phyloP scores from a whole-genome alignment of 1,140 invertebrate genomes.

The Aphis gossypii region DNA sequence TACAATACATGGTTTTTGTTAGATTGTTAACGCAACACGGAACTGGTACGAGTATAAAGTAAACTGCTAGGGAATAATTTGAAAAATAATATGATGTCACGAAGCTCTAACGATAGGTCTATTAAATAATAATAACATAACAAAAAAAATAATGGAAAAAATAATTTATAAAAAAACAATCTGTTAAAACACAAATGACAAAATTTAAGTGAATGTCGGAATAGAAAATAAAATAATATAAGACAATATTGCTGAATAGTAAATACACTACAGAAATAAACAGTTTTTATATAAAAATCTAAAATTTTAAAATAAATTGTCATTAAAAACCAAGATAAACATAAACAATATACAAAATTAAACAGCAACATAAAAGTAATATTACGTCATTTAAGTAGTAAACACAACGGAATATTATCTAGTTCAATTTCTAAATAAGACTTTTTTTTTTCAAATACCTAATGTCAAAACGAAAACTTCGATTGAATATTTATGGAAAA shows the following conservation, averaged over 20 bases:
- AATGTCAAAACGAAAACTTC: neutral
- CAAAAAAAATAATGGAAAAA: neutral
- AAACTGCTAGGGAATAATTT: neutral
- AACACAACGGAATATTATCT: neutral
- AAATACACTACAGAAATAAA: neutral
- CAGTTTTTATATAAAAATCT: neutral
- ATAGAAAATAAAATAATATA: neutral
- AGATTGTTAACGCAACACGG: neutral
- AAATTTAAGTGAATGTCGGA: neutral
- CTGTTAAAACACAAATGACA: neutral
- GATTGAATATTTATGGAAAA: neutral
- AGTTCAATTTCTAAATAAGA: neutral
- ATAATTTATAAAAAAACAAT: neutral
- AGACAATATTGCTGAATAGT: neutral
- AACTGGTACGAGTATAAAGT: neutral
- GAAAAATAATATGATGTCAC: constrained; percentile 41
- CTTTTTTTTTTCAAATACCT: neutral
- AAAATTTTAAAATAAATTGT: neutral
- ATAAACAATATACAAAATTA: neutral
- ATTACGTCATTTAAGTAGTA: neutral
- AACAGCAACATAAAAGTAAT: neutral
- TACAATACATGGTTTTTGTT: constrained; percentile 7
- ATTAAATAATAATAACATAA: neutral
- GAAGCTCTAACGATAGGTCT: neutral
- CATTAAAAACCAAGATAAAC: neutral